Evolutionary conservation across 2,888 invertebrate genomes (phyloP), one percentile per base, ranked within the genome.

Genomic region (Craniophora ligustri): DNA sequence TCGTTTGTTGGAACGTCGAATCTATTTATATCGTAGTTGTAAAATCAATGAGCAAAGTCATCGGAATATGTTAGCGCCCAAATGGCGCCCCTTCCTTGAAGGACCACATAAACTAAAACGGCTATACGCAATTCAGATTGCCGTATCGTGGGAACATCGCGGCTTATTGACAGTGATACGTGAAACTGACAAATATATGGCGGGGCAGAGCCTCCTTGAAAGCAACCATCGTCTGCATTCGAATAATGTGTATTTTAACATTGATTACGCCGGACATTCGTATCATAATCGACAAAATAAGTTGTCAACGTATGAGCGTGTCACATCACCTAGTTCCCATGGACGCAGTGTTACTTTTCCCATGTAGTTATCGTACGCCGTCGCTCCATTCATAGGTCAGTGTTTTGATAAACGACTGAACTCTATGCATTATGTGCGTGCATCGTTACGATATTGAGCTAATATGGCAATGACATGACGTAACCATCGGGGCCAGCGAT

Each of bases 271-370:
- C 58, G 64, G 71, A 76, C 59, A 71, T 67, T 59, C 53, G 59
- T 73, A 73, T 77, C 57, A 75, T 74, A 64, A 67, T 65, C 70
- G 53, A 68, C 55, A 65, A 54, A 68, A 56, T 64, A 61, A 64
- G 65, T 75, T 63, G 64, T 70, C 68, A 75, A 59, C 66, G 41
- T 63, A 67, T 67, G 40, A 64, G 67, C 66, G 67, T 58, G 79
- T 78, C 75, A 76, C 75, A 78, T 75, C 79, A 76, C 79, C 84
- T 76, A 82, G 82, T 88, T 89, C 88, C 84, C 89, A 88, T 86
- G 80, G 63, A 46, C 57, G 59, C 51, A 72, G 72, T 66, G 72
- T 74, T 71, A 77, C 71, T 81, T 85, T 88, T 88, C 88, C 85
- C 89, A 88, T 87, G 82, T 78, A 82, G 72, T 68, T 89, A 89